Evolutionary conservation across 1,140 invertebrate species (phyloP), one percentile per base, ranked within the genome.

Genomic region (Nasonia longicornis): DNA sequence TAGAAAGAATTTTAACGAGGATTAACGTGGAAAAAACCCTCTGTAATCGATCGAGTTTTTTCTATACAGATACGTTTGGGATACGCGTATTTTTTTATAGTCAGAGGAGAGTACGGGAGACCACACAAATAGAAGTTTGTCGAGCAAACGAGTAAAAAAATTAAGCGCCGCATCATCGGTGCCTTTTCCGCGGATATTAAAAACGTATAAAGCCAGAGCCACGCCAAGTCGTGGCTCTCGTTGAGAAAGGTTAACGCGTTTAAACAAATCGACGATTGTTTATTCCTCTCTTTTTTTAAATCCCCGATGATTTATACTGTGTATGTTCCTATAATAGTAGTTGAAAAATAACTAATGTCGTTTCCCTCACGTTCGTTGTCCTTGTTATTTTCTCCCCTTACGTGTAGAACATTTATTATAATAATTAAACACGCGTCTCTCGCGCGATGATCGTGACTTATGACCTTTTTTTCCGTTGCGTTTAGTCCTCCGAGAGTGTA

Each of bases 401-500:
- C 12, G 4, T n/a, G 22, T 73, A 74, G 35, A 12, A 71, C 29
- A 76, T 69, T 52, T 52, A 58, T 38, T 63, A 58, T 42, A 72
- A 72, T 73, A 72, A 38, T 75, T 70, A 73, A 14, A 76, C 16
- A 58, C 48, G 73, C 64, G 64, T 80, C 79, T 80, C 72, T 75
- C 42, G 63, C 58, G 71, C 58, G 71, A 45, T 48, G 38, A 73
- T 80, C 52, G 67, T 74, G 71, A 74, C 67, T 48, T 48, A 74
- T 48, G 20, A 71, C 42, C 38, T 66, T 74, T 75, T 75, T 80
- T 75, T 70, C n/a, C 31, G 35, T 81, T 77, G 10, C 77, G 77
- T 82, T 82, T 79, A 75, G 81, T 79, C 81, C 77, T 82, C 81
- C 72, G 81, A 73, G 72, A 82, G 77, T 75, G n/a, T 76, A 70